Evolutionary conservation across 2,888 invertebrate genomes (phyloP), one percentile per base, ranked within the genome.

Genomic region (Agrochola lychnidis): DNA sequence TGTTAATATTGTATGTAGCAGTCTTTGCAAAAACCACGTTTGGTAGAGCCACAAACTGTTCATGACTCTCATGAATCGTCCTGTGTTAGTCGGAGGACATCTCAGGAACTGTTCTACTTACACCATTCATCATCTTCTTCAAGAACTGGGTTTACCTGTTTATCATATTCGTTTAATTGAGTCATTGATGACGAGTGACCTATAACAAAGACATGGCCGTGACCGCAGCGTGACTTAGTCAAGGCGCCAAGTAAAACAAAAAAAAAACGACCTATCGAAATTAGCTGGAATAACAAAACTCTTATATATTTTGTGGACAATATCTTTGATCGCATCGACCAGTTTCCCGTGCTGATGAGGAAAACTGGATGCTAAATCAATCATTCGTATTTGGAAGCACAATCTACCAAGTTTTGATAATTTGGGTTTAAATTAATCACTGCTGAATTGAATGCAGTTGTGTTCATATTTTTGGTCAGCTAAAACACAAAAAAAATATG

Each of bases 191-290:
- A 77, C 53, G 14, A 51, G 19, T 40, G 40, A 56, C 19, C 36
- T 1, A 40, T 53, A 7, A 22, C 30, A 45, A 73, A 40, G 14
- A 5, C 19, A 30, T 25, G 45, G 19, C 19, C n/a, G n/a, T 56
- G 56, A 62, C 48, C 6, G 25, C 36, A 62, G 19, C 40, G 30
- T 45, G 53, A 61, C 25, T 16, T 19, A 70, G 0, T 42, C 56
- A 42, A 30, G 14, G 6, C 12, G 42, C 25, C n/a, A 57, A 74
- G 14, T 5, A 81, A 78, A 73, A 81, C 22, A 76, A 62, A 40
- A 79, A 59, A 16, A 6, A 30, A 30, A 30, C 30, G n/a, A n/a
- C n/a, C n/a, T 3, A 25, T 14, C 3, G 0, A 45, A 16, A 16
- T 42, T 30, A 14, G 36, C 3, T 42, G 5, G 9, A 9, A 19